phyloP scores from a whole-genome alignment of 2,797 vertebrate species.

The Eutrigla gurnardus region DNA sequence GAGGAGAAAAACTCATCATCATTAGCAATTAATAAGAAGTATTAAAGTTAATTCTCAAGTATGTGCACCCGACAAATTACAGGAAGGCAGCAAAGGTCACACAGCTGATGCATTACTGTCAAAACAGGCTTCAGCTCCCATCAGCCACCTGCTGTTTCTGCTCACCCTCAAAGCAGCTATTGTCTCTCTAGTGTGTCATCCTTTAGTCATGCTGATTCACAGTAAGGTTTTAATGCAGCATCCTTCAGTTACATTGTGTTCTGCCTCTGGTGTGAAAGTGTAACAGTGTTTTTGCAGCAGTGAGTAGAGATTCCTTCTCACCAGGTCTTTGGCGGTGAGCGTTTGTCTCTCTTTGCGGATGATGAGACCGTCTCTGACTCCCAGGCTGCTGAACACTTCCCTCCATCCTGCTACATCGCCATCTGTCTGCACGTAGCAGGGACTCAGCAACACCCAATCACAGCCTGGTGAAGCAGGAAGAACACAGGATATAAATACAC shows the following conservation, averaged over 20 bases:
- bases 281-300: background rate
- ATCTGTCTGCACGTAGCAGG: conserved; percentile 80
- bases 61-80: background rate
- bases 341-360: conserved; percentile 81
- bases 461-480: conserved; percentile 71
- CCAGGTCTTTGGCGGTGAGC: conserved; percentile 78
- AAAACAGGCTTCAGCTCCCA: conserved; percentile 45
- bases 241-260: conserved; percentile 20
- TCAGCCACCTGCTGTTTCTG: conserved; percentile 53
- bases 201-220: conserved; percentile 61
- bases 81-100: conserved; percentile 9
- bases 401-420: conserved; percentile 81
- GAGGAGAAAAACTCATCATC: background rate
- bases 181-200: conserved; percentile 52
- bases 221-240: conserved; percentile 19
- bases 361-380: conserved; percentile 84
- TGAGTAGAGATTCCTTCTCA: conserved; percentile 58
- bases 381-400: conserved; percentile 79
- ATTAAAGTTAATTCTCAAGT: background rate
- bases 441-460: conserved; percentile 83
- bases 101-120: conserved; percentile 2
- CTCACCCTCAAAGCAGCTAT: conserved; percentile 47
- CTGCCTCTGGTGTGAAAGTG: conserved; percentile 11
- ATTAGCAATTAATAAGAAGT: background rate
- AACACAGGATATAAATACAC: background rate